Base-by-base conservation (phyloP, 2,888 invertebrate genomes). In the Lagria hirta region DNA sequence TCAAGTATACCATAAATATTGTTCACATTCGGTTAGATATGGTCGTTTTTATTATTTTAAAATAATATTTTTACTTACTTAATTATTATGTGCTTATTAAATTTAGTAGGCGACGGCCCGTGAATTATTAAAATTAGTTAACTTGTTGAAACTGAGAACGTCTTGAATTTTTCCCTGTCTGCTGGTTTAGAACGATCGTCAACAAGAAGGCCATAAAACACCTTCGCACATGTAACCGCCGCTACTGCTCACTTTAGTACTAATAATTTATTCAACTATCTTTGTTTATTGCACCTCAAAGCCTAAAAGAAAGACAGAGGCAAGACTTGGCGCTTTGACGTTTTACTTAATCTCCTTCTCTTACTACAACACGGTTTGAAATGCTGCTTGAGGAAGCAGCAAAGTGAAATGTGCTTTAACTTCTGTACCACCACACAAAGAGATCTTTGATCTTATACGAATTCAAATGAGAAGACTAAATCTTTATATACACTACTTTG, bases 221-320 rank as follows among this genome's bases (percentile, higher is more conserved):
- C 64, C 61, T 62, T 61, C 57, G 62, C 64, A 62, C 61, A 62
- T 61, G 62, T 57, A 59, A 59, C 60, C 58, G 61, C 60, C 61
- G 62, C 61, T 62, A 64, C 64, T 53, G 57, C 60, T 61, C 52
- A 43, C 37, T 56, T 56, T 57, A 52, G 44, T 38, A 45, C 56
- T 48, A n/a, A 60, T 61, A 62, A 62, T 49, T 64, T 55, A 59
- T 52, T n/a, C 57, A 41, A 43, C 43, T 38, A 23, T 52, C 54
- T 51, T 49, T 32, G 40, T 50, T 41, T 23, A 14, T 23, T 28
- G 16, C 30, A 16, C 27, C 40, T 29, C 20, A 12, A 16, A 10
- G 14, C 14, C 43, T 34, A 42, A 33, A 27, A 15, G 35, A 30
- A 29, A 16, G 48, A 46, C 40, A 21, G 48, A 47, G 40, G 48